phyloP scores from a whole-genome alignment of 2,113 vertebrate genomes.

The Camelus dromedarius region DNA sequence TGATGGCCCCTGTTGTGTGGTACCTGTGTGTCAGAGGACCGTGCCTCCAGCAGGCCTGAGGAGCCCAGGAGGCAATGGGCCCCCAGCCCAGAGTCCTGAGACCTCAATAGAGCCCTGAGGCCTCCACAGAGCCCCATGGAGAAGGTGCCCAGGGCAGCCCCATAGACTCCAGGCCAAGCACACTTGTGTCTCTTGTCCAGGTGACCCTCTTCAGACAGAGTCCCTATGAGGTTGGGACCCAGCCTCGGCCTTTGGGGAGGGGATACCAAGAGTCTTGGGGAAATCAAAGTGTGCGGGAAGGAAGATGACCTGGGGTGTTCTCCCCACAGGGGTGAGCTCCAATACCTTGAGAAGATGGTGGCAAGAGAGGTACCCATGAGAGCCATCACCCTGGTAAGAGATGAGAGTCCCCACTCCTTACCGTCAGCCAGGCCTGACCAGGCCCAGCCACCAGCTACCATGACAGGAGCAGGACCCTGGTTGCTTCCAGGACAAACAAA shows the following conservation, averaged over 20 bases:
- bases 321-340: neutral
- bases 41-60: neutral
- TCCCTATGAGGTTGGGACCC: neutral
- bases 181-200: neutral
- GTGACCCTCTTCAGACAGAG: neutral
- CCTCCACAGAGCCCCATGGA: neutral
- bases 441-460: fast-evolving
- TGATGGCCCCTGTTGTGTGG: neutral
- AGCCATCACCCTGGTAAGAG: fast-evolving
- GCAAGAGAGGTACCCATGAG: fast-evolving
- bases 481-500: neutral
- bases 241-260: neutral
- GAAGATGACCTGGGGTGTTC: neutral
- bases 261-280: neutral
- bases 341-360: neutral
- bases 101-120: neutral
- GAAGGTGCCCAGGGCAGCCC: no score
- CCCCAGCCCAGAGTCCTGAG: neutral
- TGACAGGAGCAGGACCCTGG: neutral
- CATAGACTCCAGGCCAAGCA: neutral
- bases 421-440: neutral
- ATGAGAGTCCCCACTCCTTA: neutral
- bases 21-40: neutral
- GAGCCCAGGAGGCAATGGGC: neutral
- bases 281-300: neutral